These are phyloP conservation scores for Dufourea novaeangliae DNA, from an alignment of 1,140 invertebrate species.

Conservation along the genomic window DNA sequence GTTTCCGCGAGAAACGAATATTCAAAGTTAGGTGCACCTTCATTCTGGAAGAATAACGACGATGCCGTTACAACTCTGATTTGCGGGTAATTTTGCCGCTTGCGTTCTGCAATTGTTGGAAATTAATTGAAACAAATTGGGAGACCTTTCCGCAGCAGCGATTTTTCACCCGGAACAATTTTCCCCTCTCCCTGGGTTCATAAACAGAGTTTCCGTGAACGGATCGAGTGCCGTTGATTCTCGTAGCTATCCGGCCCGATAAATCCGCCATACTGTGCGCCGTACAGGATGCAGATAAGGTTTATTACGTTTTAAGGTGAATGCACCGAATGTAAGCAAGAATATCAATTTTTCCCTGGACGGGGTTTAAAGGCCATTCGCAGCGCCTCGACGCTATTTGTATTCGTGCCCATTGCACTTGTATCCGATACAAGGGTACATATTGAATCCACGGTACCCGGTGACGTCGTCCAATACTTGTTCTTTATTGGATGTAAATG, in stretches of 20 bases:
- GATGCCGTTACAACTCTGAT: not conserved
- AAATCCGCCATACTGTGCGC: conserved; percentile 28
- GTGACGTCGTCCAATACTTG: conserved; percentile 63
- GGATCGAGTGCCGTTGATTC: conserved; percentile 24
- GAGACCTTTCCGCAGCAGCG: not conserved
- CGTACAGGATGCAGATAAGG: conserved; percentile 27
- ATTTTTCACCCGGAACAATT: not conserved
- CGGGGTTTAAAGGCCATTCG: conserved; percentile 46
- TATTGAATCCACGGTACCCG: conserved; percentile 57
- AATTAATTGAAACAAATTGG: conserved; percentile 26
- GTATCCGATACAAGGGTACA: conserved; percentile 60
- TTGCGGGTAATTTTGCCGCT: conserved; percentile 4
- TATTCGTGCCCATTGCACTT: conserved; percentile 58
- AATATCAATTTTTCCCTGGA: conserved; percentile 62
- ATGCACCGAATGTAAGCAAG: conserved; percentile 30
- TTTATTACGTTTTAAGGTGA: conserved; percentile 57
- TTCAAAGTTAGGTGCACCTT: no score
- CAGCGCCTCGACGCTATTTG: conserved; percentile 46
- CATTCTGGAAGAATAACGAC: not conserved
- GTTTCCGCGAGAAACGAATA: no score
- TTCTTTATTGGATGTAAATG: conserved; percentile 67
- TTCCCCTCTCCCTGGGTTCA: no score
- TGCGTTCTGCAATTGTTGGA: conserved; percentile 7
- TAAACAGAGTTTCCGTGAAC: not conserved
- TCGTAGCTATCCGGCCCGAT: conserved; percentile 17